Evolutionary conservation across 2,113 vertebrate genomes (phyloP).

Genomic region (Merops nubicus): DNA sequence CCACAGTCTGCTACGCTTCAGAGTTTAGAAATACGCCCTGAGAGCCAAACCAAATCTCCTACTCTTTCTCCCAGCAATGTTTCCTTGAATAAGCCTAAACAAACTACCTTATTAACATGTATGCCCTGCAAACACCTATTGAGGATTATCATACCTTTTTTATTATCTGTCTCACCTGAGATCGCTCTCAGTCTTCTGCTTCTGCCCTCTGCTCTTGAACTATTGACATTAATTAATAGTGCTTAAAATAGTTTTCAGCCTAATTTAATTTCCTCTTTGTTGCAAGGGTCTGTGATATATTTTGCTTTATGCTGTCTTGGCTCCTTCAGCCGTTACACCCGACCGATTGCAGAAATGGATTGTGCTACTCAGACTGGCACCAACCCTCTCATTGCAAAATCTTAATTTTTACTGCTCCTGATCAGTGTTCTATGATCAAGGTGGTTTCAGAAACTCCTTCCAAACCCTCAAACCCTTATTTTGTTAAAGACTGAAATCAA

Average conservation of each 20-base stretch:
- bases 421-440: accelerated
- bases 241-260: not conserved
- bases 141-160: not conserved
- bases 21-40: not conserved
- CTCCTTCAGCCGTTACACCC: not conserved
- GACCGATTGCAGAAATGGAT: not conserved
- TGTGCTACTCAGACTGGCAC: not conserved
- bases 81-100: not conserved
- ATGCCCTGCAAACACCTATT: not conserved
- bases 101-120: not conserved
- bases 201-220: not conserved
- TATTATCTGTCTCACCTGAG: not conserved
- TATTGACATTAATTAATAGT: not conserved
- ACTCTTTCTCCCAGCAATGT: not conserved
- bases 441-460: not conserved
- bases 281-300: not conserved
- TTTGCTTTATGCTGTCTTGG: not conserved
- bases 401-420: not conserved
- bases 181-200: not conserved
- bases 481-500: not conserved
- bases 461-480: not conserved
- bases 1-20: not conserved
- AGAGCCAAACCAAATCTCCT: not conserved
- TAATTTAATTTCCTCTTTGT: not conserved
- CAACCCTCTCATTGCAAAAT: accelerated